A percentile compares a stretch with the other conserved stretches of the same genome.
These are phyloP conservation scores for Centropyge bicolor DNA, from an alignment of 2,797 vertebrate genomes.

Conservation along the genomic window DNA sequence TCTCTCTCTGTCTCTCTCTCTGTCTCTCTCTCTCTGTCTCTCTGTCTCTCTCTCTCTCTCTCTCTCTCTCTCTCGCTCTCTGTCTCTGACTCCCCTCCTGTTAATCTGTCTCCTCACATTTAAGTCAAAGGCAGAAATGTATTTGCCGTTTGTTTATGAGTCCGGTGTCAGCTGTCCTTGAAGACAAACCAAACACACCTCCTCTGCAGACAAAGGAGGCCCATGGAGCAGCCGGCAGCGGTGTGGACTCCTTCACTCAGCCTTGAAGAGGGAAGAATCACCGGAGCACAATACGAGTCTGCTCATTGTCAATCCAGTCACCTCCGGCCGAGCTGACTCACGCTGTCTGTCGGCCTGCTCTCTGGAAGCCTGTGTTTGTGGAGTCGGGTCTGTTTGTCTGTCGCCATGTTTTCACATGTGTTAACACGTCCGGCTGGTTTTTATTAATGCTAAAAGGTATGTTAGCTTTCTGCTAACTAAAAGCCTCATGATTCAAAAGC, in stretches of 20 bases:
- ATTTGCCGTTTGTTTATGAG: constrained; percentile 25
- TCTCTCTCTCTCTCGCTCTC: not conserved
- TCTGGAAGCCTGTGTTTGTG: constrained; percentile 2
- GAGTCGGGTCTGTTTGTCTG: not conserved
- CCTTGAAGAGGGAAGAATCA: constrained; percentile 56
- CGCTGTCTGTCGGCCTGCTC: constrained; percentile 12
- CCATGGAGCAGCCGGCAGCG: constrained; percentile 45
- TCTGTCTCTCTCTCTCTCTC: not conserved
- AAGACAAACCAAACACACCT: constrained; percentile 42
- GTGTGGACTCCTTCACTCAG: constrained; percentile 40
- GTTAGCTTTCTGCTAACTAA: not conserved
- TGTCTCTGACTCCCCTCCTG: not conserved
- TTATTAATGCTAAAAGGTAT: not conserved
- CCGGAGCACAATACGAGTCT: constrained; percentile 40
- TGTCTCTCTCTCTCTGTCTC: not conserved
- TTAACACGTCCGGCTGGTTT: not conserved
- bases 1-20: not conserved
- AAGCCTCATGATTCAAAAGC: no score
- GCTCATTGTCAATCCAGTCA: constrained; percentile 65
- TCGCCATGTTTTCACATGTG: not conserved
- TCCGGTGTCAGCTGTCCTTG: constrained; percentile 39
- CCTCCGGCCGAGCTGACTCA: constrained; percentile 52
- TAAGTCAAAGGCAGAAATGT: constrained; percentile 19
- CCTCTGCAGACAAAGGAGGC: constrained; percentile 37
- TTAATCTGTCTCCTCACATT: not conserved